Base-by-base conservation (phyloP, 2,797 vertebrate species). In the Labeo calbasu region DNA sequence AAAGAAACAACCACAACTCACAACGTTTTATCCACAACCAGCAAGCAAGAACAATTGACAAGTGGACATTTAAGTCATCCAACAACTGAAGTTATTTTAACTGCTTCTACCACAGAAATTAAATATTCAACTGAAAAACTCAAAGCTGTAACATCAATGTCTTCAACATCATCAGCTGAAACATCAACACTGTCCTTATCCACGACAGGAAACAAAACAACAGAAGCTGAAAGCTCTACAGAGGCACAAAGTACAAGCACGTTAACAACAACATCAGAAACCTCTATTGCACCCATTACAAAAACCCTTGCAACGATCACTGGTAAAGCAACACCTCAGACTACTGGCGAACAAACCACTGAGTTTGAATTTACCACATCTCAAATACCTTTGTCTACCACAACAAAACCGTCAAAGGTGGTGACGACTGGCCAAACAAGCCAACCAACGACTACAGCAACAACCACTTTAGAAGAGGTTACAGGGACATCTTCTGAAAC, bases 1-100 rank as follows among this genome's bases (percentile, higher is more conserved):
- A 71, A 82, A 79, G 71, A 78, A 7, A 84, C 81, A 11, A 73
- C 71, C 5, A 79, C 82, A 72, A 71, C 55, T 59, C 14, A 46
- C 5, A 15, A 53, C 15, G 11, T 71, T 72, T 51, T 81, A 68
- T 59, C 59, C 17, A 75, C 73, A 77, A 53, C 77, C 13, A 71
- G 13, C 21, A 71, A 57, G 40, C 50, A 61, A 43, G 69, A 68
- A 5, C 21, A 23, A 12, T 2, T 40, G 9, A 80, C 82, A 48
- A 75, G 50, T 4, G 32, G 50, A 36, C 19, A 75, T 11, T 57
- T 55, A 59, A 76, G 51, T 28, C 61, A 65, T 17, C 11, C 36
- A 81, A 46, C 8, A 61, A 19, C 68, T 48, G 48, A 43, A 83
- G 28, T n/a, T 17, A 73, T 72, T 65, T 3, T 61, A 17, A 76